Evolutionary conservation across 2,888 invertebrate genomes (phyloP), one percentile per base, ranked within the genome.

Genomic region (Dicyrtomina minuta): DNA sequence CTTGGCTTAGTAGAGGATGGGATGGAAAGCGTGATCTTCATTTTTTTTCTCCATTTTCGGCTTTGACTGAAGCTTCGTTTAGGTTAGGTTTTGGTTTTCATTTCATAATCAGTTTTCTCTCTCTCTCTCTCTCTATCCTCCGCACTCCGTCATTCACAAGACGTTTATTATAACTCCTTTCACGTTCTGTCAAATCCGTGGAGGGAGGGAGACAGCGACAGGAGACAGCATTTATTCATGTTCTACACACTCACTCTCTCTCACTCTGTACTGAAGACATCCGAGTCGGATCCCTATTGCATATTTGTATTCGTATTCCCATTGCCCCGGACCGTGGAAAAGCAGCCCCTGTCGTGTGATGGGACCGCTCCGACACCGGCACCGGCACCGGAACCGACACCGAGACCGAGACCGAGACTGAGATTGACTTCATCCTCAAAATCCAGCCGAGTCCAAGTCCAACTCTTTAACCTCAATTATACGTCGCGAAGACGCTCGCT

Each of bases 131-230:
- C n/a, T n/a, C n/a, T n/a, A n/a, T n/a, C 15, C 41, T 44, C 60
- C 44, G 3, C n/a, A 58, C 26, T 10, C 24, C 10, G n/a, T 55
- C 55, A 24, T 55, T 58, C 39, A 6, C 58, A 22, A 41, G 60
- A 60, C 60, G 60, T 60, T 60, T 60, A 60, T 60, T 44, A 43
- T 44, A 60, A 60, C 60, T 59, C 3, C 26, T 59, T 59, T 51
- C 17, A 15, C 24, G 26, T 55, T 27, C 24, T 55, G 55, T 22
- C 26, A 26, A 55, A 55, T 26, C n/a, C 55, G 20, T 51, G 10
- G 2, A 51, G 33, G 33, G 33, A n/a, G n/a, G n/a, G n/a, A n/a
- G n/a, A n/a, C n/a, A n/a, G n/a, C n/a, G n/a, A n/a, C n/a, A n/a
- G n/a, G n/a, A 33, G 33, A 33, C 33, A 51, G 51, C 51, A 51